Conservation (phyloP, 2,888 invertebrate genomes). For the Allolobophora icterica region DNA sequence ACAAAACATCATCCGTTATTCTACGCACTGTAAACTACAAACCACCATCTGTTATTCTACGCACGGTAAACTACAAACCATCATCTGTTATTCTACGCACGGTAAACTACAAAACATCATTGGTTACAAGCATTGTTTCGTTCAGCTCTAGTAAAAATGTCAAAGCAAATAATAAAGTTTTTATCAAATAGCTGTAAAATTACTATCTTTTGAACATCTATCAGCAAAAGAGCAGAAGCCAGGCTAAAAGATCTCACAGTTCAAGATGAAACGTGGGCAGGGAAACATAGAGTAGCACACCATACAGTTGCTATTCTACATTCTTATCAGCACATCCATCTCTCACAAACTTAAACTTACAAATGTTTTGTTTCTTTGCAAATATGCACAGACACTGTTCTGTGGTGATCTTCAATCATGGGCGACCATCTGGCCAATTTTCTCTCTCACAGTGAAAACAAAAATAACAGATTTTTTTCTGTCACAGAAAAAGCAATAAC, state of each 20-base stretch:
- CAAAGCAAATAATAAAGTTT: not conserved
- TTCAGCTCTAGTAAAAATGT: not conserved
- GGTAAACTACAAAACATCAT: not conserved
- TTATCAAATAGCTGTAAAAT: not conserved
- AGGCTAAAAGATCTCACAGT: not conserved
- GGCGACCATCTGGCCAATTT: not conserved
- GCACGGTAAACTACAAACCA: not conserved
- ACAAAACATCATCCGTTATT: not conserved
- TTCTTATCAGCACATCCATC: not conserved
- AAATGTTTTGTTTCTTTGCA: not conserved
- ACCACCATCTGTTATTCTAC: not conserved
- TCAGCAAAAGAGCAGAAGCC: not conserved
- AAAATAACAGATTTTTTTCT: not conserved
- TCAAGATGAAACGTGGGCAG: not conserved
- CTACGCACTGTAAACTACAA: not conserved
- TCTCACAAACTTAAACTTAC: not conserved
- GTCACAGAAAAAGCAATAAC: not conserved
- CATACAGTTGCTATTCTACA: not conserved
- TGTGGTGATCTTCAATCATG: not conserved
- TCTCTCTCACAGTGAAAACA: not conserved
- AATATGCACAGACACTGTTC: not conserved
- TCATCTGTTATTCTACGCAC: not conserved
- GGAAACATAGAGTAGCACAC: not conserved
- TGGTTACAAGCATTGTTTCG: not conserved
- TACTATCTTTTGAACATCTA: not conserved